phyloP scores from a whole-genome alignment of 2,888 invertebrate genomes.

The Koerneria pararmatus region DNA sequence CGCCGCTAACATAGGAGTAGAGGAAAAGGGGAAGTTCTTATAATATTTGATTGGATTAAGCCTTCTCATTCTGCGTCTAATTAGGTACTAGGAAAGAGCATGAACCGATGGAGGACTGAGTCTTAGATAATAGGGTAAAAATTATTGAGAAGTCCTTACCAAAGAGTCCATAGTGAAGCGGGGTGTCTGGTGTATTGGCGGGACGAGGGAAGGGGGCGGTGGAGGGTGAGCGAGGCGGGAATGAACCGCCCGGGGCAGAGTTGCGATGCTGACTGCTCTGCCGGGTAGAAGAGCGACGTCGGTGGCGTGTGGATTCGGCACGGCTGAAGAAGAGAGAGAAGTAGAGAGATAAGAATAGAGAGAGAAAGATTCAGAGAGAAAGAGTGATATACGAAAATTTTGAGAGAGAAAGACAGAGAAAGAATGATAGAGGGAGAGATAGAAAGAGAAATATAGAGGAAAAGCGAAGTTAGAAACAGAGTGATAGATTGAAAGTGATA shows the following conservation, averaged over 20 bases:
- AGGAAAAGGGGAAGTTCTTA: no score
- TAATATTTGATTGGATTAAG: no score
- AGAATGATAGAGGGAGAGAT: neutral
- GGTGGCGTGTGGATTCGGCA: constrained; percentile 38
- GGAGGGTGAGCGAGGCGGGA: constrained; percentile 35
- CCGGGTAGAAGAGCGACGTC: constrained; percentile 37
- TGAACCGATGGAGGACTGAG: no score
- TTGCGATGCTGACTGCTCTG: constrained; percentile 38
- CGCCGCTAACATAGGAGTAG: no score
- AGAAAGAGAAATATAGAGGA: no score
- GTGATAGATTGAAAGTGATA: no score
- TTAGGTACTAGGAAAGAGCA: no score
- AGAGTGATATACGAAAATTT: neutral
- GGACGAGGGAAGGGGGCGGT: constrained; percentile 11
- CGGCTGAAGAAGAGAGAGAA: constrained; percentile 10
- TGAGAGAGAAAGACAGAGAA: neutral
- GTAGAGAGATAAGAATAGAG: neutral
- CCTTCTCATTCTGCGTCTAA: no score
- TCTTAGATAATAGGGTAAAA: no score
- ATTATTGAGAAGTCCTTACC: no score
- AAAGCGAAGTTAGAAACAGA: no score
- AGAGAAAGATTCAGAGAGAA: neutral
- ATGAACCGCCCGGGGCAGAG: constrained; percentile 47
- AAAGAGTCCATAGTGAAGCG: constrained; percentile 23
- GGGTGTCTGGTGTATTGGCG: constrained; percentile 12